These are phyloP conservation scores for Odontomyia ornata DNA, from an alignment of 2,888 invertebrate species.

Conservation along the genomic window DNA sequence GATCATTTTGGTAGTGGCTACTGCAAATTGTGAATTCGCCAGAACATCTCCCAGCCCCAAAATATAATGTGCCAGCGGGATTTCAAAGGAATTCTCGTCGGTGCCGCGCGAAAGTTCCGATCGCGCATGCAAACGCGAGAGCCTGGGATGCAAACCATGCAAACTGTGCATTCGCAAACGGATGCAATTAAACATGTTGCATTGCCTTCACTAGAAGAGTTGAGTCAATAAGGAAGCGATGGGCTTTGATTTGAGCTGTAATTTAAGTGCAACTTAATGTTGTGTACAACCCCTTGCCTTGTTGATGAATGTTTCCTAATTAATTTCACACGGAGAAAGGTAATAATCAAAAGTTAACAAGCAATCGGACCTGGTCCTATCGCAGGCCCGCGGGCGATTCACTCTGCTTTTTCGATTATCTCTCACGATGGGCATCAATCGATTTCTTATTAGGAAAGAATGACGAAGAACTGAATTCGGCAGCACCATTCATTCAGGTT, in stretches of 20 bases:
- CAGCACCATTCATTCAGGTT: conserved; percentile 24
- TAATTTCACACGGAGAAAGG: conserved; percentile 48
- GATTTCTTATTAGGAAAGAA: conserved; percentile 28
- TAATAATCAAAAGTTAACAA: conserved; percentile 48
- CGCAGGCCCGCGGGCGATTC: conserved; percentile 3
- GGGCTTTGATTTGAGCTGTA: conserved; percentile 7
- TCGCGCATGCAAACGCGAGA: neutral
- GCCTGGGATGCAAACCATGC: neutral
- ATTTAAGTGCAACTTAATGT: conserved; percentile 12
- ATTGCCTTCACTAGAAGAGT: neutral
- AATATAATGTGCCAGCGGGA: neutral
- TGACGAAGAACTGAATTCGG: conserved; percentile 18
- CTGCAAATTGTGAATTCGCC: conserved; percentile 25
- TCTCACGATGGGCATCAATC: conserved; percentile 36
- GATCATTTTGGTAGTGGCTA: conserved; percentile 36
- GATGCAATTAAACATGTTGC: conserved; percentile 28
- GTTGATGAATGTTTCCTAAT: conserved; percentile 47
- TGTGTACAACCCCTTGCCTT: conserved; percentile 34
- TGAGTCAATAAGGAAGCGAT: conserved; percentile 39
- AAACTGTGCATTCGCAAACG: conserved; percentile 9
- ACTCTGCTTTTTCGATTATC: conserved; percentile 37
- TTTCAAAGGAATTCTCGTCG: conserved; percentile 8
- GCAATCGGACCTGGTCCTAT: conserved; percentile 22
- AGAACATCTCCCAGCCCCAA: neutral
- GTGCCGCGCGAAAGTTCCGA: conserved; percentile 1